phyloP scores from a whole-genome alignment of 2,797 vertebrate species.

The Sciaenops ocellatus region DNA sequence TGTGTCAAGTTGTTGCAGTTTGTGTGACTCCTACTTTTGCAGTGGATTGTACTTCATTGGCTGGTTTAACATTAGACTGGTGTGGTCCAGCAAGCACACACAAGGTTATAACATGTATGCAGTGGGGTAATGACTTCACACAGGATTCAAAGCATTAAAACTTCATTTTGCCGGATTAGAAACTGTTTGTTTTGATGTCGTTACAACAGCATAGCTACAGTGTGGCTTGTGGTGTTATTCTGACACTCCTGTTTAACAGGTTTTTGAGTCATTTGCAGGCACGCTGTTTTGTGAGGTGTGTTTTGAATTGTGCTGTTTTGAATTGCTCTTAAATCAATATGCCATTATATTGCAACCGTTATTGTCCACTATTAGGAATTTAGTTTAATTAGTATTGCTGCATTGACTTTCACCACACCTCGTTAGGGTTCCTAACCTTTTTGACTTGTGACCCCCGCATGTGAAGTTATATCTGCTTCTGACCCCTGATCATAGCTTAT shows the following conservation, averaged over 20 bases:
- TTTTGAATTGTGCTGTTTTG: slow-evolving; percentile 6
- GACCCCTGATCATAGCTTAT: neutral
- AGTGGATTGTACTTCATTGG: slow-evolving; percentile 3
- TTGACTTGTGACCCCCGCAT: neutral
- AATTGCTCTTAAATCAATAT: neutral
- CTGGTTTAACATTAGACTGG: neutral
- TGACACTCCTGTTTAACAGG: slow-evolving; percentile 66
- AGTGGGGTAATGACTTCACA: neutral
- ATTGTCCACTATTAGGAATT: neutral
- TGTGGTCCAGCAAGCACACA: neutral
- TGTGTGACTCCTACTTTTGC: slow-evolving; percentile 23
- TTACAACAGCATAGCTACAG: neutral
- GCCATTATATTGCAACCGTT: neutral
- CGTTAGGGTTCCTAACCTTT: neutral
- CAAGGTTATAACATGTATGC: neutral
- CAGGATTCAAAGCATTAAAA: neutral
- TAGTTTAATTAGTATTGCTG: neutral
- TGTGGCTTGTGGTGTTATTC: neutral
- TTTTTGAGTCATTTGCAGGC: slow-evolving; percentile 47
- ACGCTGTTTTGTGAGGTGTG: slow-evolving; percentile 27
- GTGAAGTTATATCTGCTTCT: neutral
- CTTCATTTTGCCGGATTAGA: neutral
- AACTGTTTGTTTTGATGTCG: slow-evolving; percentile 36
- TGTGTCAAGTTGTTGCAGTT: slow-evolving; percentile 13
- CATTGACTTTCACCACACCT: slow-evolving; percentile 9